phyloP scores from a whole-genome alignment of 1,140 invertebrate species.

The Drosophila erecta region DNA sequence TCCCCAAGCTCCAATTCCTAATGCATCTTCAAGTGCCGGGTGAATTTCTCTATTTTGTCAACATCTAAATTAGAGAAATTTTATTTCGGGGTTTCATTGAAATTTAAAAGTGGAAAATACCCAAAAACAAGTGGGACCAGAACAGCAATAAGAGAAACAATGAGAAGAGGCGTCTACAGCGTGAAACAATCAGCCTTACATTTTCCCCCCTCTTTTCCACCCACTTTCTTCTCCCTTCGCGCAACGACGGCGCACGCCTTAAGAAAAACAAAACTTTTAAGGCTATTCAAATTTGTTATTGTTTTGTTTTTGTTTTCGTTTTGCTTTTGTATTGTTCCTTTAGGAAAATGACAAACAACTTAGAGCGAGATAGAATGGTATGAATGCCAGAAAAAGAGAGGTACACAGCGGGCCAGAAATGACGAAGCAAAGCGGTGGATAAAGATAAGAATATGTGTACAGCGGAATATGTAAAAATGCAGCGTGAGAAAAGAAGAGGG shows the following conservation, averaged over 20 bases:
- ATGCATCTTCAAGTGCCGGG: background rate
- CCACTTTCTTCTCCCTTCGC: constrained; percentile 2
- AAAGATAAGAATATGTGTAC: constrained; percentile 16
- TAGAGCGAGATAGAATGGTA: background rate
- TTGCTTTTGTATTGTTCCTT: constrained; percentile 52
- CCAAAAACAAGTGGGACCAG: constrained; percentile 23
- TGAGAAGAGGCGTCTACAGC: constrained; percentile 29
- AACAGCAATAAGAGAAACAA: constrained; percentile 25
- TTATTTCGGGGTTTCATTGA: background rate
- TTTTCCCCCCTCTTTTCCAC: constrained; percentile 1
- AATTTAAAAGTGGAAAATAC: constrained; percentile 38
- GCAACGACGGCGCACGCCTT: constrained; percentile 40
- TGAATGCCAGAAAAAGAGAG: background rate
- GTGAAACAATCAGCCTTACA: constrained; percentile 41
- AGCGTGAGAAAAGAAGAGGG: constrained; percentile 31
- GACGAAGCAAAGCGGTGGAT: background rate
- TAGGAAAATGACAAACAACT: constrained; percentile 26
- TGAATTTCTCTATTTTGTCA: background rate
- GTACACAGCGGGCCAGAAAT: background rate
- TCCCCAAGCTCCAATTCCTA: background rate
- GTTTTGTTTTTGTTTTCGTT: constrained; percentile 56
- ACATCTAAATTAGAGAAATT: background rate
- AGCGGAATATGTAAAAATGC: constrained; percentile 44
- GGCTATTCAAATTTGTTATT: constrained; percentile 68
- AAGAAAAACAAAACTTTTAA: constrained; percentile 22